Conservation (phyloP, 2,113 vertebrate species). For the Regulus satrapa region DNA sequence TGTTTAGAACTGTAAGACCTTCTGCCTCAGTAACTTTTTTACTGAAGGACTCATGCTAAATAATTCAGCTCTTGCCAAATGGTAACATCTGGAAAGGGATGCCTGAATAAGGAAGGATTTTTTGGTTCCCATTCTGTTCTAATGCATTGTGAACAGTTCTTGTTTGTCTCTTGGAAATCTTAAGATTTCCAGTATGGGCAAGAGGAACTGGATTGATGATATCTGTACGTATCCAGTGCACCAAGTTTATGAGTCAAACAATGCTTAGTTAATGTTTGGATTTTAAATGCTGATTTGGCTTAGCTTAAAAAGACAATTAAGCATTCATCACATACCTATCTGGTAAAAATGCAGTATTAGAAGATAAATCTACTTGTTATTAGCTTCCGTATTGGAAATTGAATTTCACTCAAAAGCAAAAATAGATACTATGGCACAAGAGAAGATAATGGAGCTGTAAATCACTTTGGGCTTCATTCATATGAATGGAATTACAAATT, state of each 20-base stretch:
- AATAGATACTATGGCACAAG: background rate
- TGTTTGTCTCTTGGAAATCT: background rate
- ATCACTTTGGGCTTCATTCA: background rate
- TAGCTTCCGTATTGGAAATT: background rate
- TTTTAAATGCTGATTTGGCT: background rate
- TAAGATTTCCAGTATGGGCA: background rate
- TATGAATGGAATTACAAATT: background rate
- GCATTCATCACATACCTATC: background rate
- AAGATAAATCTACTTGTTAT: background rate
- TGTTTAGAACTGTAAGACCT: background rate
- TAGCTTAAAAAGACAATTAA: background rate
- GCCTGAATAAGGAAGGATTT: background rate
- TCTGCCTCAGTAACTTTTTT: background rate
- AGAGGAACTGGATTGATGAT: background rate
- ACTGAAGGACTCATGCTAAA: background rate
- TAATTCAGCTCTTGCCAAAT: background rate
- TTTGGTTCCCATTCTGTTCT: background rate
- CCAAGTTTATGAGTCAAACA: background rate
- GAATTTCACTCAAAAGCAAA: background rate
- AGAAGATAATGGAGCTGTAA: background rate
- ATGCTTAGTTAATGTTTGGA: background rate
- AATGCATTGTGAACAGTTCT: background rate
- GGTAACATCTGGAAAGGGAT: background rate
- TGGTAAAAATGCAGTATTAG: background rate
- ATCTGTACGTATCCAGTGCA: background rate